Conservation (phyloP, 2,888 invertebrate genomes). For the Zelleria hepariella region DNA sequence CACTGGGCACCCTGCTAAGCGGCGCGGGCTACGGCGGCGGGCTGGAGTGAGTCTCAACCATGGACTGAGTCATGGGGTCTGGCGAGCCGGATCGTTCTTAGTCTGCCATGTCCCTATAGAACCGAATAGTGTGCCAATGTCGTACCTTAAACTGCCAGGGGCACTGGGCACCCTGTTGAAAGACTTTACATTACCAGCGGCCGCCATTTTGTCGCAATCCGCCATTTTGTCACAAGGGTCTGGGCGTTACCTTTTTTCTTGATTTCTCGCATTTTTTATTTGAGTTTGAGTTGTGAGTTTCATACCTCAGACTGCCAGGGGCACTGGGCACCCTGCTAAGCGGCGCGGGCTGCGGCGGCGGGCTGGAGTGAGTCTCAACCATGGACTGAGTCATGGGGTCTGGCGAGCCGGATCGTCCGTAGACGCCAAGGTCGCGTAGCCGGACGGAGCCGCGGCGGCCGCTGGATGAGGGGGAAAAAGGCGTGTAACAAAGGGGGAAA, state of each 20-base stretch:
- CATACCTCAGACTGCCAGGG: slow-evolving; percentile 82
- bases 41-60: slow-evolving; percentile 35
- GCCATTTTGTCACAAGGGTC: too few relatives aligned
- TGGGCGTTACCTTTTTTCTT: too few relatives aligned
- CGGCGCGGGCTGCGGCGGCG: slow-evolving; percentile 54
- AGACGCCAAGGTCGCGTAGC: slow-evolving; percentile 61
- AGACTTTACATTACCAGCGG: too few relatives aligned
- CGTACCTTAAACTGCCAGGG: too few relatives aligned
- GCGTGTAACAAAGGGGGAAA: background rate
- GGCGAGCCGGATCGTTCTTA: slow-evolving; percentile 35
- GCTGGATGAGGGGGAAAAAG: slow-evolving; percentile 17
- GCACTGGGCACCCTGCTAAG: slow-evolving; percentile 79
- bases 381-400: slow-evolving; percentile 33
- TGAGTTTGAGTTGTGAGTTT: too few relatives aligned
- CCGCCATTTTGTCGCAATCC: too few relatives aligned
- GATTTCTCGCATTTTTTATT: too few relatives aligned
- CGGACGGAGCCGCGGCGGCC: slow-evolving; percentile 60
- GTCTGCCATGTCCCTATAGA: slow-evolving; percentile 61
- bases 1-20: slow-evolving; percentile 77
- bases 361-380: slow-evolving; percentile 35
- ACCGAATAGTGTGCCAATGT: too few relatives aligned
- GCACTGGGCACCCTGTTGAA: too few relatives aligned
- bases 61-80: slow-evolving; percentile 31
- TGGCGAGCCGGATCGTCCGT: slow-evolving; percentile 33
- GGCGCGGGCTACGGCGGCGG: slow-evolving; percentile 45